Base-by-base conservation (phyloP, 2,888 invertebrate species). In the Pyralis farinalis region DNA sequence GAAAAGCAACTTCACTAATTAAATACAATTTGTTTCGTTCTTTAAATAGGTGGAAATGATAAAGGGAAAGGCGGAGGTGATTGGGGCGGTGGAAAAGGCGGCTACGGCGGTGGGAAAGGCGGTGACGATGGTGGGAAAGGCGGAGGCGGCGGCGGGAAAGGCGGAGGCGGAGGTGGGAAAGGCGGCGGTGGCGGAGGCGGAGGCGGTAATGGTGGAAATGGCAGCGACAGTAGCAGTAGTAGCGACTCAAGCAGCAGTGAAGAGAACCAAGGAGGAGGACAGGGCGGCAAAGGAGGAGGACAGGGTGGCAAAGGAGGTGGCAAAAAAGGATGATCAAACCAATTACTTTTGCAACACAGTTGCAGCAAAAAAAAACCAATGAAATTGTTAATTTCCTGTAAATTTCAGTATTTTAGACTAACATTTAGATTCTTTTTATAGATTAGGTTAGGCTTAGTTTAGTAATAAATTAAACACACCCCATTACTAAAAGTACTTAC, bases 121-220 rank as follows among this genome's bases (percentile, higher is more conserved):
- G 46, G 34, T 16, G 30, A 34, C 4, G 16, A 4, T 16, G 16
- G 16, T 4, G 16, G 25, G 0, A 32, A 32, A 5, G 34, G 40
- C 1, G 41, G 34, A 6, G 34, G 39, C 2, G 38, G 46, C n/a
- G 44, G 47, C 21, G 47, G 45, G 6, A 43, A 41, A 5, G 40
- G 43, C 7, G 37, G 38, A 10, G 37, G 42, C 2, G 42, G 37
- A 20, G 48, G 46, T 7, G 37, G 44, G 4, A 16, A 16, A 16
- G 16, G 16, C 4, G 16, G 3, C 16, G 41, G 42, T 2, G 46
- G 34, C 10, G 42, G 42, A 1, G 49, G 44, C 10, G 39, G 34
- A 4, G 42, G 46, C 9, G 41, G 42, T 7, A 41, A 45, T 7
- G 47, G 48, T 21, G 49, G 43, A 10, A 34, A 21, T 12, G 48